Evolutionary conservation across 2,113 vertebrate species (phyloP), one percentile per base, ranked within the genome.

Genomic region (Cheilinus undulatus): DNA sequence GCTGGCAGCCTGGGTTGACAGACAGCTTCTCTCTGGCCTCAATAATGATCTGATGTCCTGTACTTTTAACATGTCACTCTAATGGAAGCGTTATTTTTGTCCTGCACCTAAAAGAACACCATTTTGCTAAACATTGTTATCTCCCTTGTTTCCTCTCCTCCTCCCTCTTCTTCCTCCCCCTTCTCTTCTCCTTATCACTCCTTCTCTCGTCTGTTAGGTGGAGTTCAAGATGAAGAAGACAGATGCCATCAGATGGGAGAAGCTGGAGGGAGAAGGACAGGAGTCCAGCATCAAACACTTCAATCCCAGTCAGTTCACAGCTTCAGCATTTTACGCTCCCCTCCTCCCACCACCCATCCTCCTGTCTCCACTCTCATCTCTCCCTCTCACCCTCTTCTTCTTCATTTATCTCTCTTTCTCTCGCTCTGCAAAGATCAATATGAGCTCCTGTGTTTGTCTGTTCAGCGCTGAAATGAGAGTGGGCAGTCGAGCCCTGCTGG

Each of bases 161-260:
- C 19, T 42, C 24, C 45, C 23, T 42, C 22, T 50, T 23, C 13
- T 13, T 27, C 11, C 7, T 51, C 3, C 24, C 24, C 26, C 12
- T 40, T 19, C 51, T 22, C 36, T 4, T 7, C 49, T 36, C 30
- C 10, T 26, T 32, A 24, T 63, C 53, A 3, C 38, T 17, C 17
- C 5, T 40, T 69, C 7, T 50, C 77, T 78, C 50, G 40, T 11
- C 76, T 62, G 69, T 42, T 88, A 99, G 97, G 91, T 99, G 89
- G 98, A 99, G 92, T 96, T 99, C 91, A 99, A 97, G 94, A 95
- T 98, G 96, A 98, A 96, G 93, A 99, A 99, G 85, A 93, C 94
- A 7, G 97, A 98, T 76, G 96, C 94, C 67, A 90, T 95, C 77
- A 95, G 96, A 93, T 99, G 98, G 98, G 97, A 98, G 87, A 97